Percentiles rank a stretch among this genome's conserved stretches.
Evolutionary conservation across 2,113 vertebrate species (phyloP).

Genomic region (Proteles cristata): DNA sequence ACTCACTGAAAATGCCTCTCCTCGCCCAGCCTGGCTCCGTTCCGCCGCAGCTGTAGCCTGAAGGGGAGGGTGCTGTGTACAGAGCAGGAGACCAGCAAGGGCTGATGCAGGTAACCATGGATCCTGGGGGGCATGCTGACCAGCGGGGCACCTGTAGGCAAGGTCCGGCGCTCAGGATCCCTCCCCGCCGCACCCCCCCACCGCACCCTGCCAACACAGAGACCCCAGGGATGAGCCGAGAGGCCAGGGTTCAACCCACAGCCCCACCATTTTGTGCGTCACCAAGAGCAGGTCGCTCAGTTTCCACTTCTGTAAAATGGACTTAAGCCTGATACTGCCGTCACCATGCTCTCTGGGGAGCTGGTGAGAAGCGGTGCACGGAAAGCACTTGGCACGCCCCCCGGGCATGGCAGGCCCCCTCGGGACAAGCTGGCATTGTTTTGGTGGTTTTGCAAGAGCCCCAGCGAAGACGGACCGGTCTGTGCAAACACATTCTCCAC

Average conservation of each 20-base stretch:
- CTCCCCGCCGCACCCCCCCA: fast-evolving
- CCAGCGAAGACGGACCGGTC: fast-evolving
- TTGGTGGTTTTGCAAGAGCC: fast-evolving
- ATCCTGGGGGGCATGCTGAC: constrained; percentile 91
- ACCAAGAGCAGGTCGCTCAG: background rate
- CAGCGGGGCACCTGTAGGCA: constrained; percentile 87
- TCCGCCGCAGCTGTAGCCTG: constrained; percentile 88
- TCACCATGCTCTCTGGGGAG: fast-evolving
- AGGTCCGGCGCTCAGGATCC: background rate
- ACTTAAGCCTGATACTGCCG: fast-evolving
- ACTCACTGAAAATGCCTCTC: constrained; percentile 90
- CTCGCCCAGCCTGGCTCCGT: constrained; percentile 86
- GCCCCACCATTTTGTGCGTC: background rate
- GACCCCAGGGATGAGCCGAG: background rate
- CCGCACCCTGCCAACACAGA: background rate
- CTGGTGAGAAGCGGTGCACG: fast-evolving
- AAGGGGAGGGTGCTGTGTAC: constrained; percentile 92
- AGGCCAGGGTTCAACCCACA: fast-evolving
- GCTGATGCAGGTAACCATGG: constrained; percentile 88
- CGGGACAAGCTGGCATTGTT: fast-evolving
- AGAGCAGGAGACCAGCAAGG: constrained; percentile 89
- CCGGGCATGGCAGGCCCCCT: fast-evolving
- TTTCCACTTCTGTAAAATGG: background rate
- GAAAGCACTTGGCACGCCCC: fast-evolving
- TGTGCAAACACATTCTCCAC: fast-evolving